Evolutionary conservation across 2,797 vertebrate species (phyloP).

Genomic region (Crotalus adamanteus): DNA sequence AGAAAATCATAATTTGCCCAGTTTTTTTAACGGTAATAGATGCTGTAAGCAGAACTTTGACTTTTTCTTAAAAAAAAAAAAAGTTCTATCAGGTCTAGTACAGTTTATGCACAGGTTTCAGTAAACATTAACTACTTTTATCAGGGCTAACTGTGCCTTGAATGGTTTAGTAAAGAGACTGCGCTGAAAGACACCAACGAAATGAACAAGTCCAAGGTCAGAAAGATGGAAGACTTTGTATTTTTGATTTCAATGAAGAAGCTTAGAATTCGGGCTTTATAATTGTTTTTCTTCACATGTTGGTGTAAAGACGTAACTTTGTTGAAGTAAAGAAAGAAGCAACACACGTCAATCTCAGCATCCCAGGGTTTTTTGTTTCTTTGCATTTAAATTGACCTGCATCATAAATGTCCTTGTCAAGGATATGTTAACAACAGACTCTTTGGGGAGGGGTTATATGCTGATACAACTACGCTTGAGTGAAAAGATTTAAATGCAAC

Average conservation of each 20-base stretch:
- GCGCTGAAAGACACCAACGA: slow-evolving; percentile 70
- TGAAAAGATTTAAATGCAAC: not conserved
- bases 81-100: slow-evolving; percentile 67
- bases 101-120: slow-evolving; percentile 79
- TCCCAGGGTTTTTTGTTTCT: not conserved
- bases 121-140: slow-evolving; percentile 87
- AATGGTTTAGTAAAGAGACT: slow-evolving; percentile 76
- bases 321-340: not conserved
- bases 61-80: slow-evolving; percentile 46
- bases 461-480: not conserved
- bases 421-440: not conserved
- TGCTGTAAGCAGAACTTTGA: slow-evolving; percentile 76
- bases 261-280: slow-evolving; percentile 15
- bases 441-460: not conserved
- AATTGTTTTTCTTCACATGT: not conserved
- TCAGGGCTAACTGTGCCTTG: slow-evolving; percentile 73
- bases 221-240: slow-evolving; percentile 67
- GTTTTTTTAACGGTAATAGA: slow-evolving; percentile 56
- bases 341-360: not conserved
- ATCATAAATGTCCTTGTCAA: not conserved
- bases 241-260: slow-evolving; percentile 49
- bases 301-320: not conserved
- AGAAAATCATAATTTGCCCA: slow-evolving; percentile 4
- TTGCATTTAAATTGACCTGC: not conserved
- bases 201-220: slow-evolving; percentile 81